Evolutionary conservation across 2,888 invertebrate species (phyloP).

Genomic region (Phengaris alcon): DNA sequence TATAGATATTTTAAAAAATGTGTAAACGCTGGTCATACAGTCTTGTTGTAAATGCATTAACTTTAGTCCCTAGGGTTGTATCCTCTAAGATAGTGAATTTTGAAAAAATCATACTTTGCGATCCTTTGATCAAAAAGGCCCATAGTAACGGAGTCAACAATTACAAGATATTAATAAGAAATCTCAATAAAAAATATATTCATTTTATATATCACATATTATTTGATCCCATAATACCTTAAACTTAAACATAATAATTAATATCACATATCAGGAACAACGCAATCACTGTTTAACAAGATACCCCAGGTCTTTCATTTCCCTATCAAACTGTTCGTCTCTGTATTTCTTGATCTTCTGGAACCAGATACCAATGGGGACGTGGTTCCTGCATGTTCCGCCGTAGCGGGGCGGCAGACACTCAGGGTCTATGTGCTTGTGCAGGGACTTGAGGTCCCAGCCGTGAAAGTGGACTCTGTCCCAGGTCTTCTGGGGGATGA

Average conservation of each 20-base stretch:
- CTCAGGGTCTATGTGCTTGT: conserved; percentile 54
- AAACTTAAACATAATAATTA: neutral
- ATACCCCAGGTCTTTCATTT: conserved; percentile 83
- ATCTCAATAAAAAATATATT: neutral
- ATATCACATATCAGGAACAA: conserved; percentile 7
- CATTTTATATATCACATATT: neutral
- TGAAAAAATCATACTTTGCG: no score
- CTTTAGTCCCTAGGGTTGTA: no score
- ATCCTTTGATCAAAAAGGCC: no score
- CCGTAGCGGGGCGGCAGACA: conserved; percentile 61
- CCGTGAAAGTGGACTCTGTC: conserved; percentile 69
- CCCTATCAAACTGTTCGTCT: conserved; percentile 76
- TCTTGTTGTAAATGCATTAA: no score
- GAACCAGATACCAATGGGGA: conserved; percentile 78
- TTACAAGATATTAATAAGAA: neutral
- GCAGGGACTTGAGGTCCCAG: conserved; percentile 61
- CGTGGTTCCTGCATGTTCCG: conserved; percentile 77
- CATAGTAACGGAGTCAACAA: neutral
- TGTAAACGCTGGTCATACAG: no score
- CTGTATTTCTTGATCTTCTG: conserved; percentile 74
- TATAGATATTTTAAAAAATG: no score
- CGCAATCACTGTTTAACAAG: conserved; percentile 63
- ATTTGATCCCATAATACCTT: neutral
- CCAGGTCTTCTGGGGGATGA: conserved; percentile 82
- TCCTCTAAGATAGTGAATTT: no score